Evolutionary conservation across 2,113 vertebrate species (phyloP).

Genomic region (Sigmodon hispidus): DNA sequence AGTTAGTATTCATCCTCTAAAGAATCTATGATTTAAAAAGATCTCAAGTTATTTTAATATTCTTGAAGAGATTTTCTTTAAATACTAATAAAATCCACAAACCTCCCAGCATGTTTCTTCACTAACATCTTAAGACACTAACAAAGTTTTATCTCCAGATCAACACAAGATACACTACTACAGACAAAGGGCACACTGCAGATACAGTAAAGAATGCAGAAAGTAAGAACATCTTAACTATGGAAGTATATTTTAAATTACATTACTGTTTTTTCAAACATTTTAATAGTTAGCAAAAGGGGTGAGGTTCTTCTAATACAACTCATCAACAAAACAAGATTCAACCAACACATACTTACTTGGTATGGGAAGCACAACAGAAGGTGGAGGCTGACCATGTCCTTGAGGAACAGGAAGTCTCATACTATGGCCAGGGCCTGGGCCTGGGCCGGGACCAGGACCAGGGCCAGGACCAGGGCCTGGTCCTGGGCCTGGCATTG

Average conservation of each 20-base stretch:
- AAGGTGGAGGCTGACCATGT: slow-evolving; percentile 91
- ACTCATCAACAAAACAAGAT: slow-evolving; percentile 5
- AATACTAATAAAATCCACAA: slow-evolving; percentile 43
- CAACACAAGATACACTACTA: not conserved
- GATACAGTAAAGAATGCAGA: slow-evolving; percentile 29
- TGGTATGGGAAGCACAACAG: slow-evolving; percentile 93
- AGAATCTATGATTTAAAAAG: slow-evolving; percentile 2
- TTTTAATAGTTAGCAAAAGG: slow-evolving; percentile 49
- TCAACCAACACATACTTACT: slow-evolving; percentile 85
- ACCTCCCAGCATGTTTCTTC: not conserved
- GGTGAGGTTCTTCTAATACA: slow-evolving; percentile 3
- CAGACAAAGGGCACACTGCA: slow-evolving; percentile 32
- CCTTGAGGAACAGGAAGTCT: slow-evolving; percentile 91
- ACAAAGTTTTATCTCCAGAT: slow-evolving; percentile 15
- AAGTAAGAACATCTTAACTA: slow-evolving; percentile 38
- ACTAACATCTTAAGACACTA: slow-evolving; percentile 36
- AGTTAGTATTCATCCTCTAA: slow-evolving; percentile 34
- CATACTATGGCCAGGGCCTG: slow-evolving; percentile 87
- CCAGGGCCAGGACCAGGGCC: slow-evolving; percentile 73
- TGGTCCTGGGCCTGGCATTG: slow-evolving; percentile 85
- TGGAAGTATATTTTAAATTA: slow-evolving; percentile 43
- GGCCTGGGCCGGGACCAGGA: slow-evolving; percentile 85
- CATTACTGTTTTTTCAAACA: slow-evolving; percentile 46
- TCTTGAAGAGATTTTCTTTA: slow-evolving; percentile 38
- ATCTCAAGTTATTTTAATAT: slow-evolving; percentile 12